Base-by-base conservation (phyloP, 2,888 invertebrate genomes). In the Prosopocoilus inquinatus region DNA sequence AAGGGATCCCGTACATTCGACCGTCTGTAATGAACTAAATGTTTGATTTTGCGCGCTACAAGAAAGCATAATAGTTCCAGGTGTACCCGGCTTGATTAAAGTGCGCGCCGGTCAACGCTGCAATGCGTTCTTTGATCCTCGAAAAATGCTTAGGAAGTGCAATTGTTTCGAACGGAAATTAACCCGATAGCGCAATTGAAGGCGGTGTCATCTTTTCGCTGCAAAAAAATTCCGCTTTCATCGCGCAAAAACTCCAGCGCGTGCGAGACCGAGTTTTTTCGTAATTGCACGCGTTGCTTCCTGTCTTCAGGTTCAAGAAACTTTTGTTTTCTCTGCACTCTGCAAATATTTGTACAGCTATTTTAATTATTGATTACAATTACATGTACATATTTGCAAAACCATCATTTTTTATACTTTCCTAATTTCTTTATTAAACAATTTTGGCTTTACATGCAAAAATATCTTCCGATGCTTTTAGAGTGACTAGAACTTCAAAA, bases 21-120 rank as follows among this genome's bases (percentile, higher is more conserved):
- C 59, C 58, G 67, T 61, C 63, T 62, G 65, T 64, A 64, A 69
- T 66, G 66, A 64, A 71, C 70, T 70, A 68, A 70, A 60, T 67
- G 66, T 67, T 66, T 58, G 61, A 61, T 57, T 59, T 58, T 65
- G 59, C 58, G 59, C 60, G 60, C 55, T 54, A 35, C 52, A 50
- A 57, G 47, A 53, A 47, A 33, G 41, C 16, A 16, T 16, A 41
- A 15, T 41, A 41, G 41, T 41, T 41, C 41, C 41, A 41, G 41
- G 41, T 41, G 15, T 41, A 41, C 16, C 41, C 41, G 20, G 41
- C 41, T 41, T 15, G 16, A 15, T 15, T 15, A 13, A 41, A 11
- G 41, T 41, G 41, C 41, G 20, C 20, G 41, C 41, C 16, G 41
- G 9, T 41, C 16, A 11, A 28, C 16, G 16, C 13, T 15, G 41